These are phyloP conservation scores for Rhopalosiphum padi DNA, from an alignment of 1,140 invertebrate genomes.

Conservation along the genomic window DNA sequence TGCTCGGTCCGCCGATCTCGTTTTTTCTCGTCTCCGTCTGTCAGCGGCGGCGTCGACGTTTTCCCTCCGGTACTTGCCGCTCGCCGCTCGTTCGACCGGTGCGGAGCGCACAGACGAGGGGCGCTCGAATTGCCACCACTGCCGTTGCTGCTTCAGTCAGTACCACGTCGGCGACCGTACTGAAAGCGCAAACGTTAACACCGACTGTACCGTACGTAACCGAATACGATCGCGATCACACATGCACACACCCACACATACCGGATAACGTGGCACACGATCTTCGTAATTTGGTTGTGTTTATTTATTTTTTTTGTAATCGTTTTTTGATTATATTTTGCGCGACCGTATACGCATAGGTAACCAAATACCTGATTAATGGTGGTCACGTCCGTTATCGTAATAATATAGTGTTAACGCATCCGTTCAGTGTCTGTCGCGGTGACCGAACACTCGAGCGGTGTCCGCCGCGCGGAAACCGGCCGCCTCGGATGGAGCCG, in stretches of 20 bases:
- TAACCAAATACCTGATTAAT: background rate
- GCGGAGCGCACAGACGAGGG: background rate
- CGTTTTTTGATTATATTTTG: background rate
- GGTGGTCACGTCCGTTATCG: background rate
- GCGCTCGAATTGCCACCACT: background rate
- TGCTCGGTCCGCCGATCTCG: background rate
- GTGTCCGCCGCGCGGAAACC: background rate
- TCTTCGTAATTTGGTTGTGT: background rate
- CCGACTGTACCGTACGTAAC: background rate
- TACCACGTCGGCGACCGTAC: constrained; percentile 20
- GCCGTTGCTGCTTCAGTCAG: background rate
- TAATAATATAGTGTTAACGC: background rate
- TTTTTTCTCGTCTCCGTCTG: background rate
- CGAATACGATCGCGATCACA: background rate
- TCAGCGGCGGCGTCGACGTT: constrained; percentile 24
- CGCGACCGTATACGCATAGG: background rate
- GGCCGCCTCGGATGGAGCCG: constrained; percentile 5
- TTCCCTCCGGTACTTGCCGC: background rate
- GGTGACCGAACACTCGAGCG: background rate
- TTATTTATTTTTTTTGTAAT: background rate
- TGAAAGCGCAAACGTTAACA: background rate
- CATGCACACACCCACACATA: too few relatives aligned
- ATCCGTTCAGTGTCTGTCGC: background rate
- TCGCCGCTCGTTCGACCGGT: background rate
- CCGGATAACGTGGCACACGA: background rate